Evolutionary conservation across 2,797 vertebrate genomes (phyloP).

Genomic region (Microtus californicus): DNA sequence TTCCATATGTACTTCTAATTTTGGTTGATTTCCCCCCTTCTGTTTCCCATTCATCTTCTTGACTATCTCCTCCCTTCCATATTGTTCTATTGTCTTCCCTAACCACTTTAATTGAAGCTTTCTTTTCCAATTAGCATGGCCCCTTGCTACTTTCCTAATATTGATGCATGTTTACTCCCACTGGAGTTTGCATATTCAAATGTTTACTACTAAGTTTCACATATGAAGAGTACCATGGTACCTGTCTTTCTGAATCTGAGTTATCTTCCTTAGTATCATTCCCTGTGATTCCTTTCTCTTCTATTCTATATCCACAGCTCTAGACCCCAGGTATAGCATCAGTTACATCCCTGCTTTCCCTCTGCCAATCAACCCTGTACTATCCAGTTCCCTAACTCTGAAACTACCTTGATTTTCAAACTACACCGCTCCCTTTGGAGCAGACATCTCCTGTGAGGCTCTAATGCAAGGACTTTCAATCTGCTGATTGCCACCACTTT

Average conservation of each 20-base stretch:
- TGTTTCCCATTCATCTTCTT: neutral
- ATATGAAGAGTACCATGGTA: neutral
- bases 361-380: neutral
- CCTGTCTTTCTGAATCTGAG: neutral
- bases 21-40: neutral
- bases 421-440: neutral
- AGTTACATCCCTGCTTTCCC: neutral
- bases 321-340: neutral
- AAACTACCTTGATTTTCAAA: neutral
- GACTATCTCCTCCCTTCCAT: neutral
- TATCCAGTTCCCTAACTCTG: neutral
- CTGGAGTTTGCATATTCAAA: neutral
- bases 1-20: neutral
- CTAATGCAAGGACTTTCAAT: neutral
- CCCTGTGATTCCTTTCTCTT: neutral
- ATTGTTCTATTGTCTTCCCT: no score
- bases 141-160: neutral
- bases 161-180: neutral
- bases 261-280: neutral
- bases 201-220: neutral
- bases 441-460: neutral
- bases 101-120: neutral
- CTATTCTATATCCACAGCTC: no score
- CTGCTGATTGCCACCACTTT: neutral
- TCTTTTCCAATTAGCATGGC: neutral